Evolutionary conservation across 1,140 invertebrate genomes (phyloP).

Genomic region (Parasteatoda tepidariorum): DNA sequence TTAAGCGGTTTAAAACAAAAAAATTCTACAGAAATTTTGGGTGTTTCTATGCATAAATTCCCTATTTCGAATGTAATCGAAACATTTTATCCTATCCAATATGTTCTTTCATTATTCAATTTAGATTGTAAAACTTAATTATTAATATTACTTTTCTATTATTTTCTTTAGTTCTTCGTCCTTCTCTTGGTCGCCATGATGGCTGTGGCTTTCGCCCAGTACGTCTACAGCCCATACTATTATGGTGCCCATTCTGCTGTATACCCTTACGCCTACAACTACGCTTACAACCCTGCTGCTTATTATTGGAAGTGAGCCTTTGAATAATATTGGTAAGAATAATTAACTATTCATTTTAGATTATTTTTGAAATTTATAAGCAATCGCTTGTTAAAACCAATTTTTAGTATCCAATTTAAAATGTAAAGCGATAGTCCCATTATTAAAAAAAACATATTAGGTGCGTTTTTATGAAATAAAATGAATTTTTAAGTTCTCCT

Average conservation of each 20-base stretch:
- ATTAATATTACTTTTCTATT: too few relatives aligned
- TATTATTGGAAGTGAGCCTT: neutral
- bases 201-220: constrained; percentile 10
- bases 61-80: too few relatives aligned
- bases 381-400: neutral
- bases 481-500: neutral
- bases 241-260: neutral
- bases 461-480: neutral
- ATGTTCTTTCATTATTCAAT: too few relatives aligned
- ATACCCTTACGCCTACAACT: constrained; percentile 15
- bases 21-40: too few relatives aligned
- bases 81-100: too few relatives aligned
- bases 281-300: neutral
- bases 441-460: neutral
- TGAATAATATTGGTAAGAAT: neutral
- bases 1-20: too few relatives aligned
- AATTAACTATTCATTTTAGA: neutral
- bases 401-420: neutral
- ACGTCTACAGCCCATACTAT: neutral
- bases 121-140: too few relatives aligned
- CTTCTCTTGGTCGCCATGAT: constrained; percentile 8
- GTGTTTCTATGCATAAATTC: too few relatives aligned
- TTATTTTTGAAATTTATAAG: neutral
- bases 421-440: neutral
- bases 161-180: neutral